phyloP scores from a whole-genome alignment of 2,888 invertebrate species.

The Cacoxenus indagator region DNA sequence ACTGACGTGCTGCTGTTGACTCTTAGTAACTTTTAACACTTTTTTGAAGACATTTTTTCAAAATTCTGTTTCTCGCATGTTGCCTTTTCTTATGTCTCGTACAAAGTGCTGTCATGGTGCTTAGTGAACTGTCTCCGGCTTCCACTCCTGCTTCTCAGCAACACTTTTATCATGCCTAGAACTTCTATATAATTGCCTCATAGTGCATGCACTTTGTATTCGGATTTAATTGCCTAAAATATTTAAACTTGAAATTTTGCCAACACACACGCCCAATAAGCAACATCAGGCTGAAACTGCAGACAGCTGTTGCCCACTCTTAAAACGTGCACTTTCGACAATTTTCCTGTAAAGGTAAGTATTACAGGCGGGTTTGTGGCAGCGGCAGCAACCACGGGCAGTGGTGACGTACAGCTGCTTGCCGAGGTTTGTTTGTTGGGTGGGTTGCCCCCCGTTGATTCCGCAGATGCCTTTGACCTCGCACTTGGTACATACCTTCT shows the following conservation, averaged over 20 bases:
- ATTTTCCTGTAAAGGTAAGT: constrained; percentile 3
- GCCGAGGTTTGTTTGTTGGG: not conserved
- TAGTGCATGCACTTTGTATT: constrained; percentile 8
- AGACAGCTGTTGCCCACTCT: not conserved
- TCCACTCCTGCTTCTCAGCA: not conserved
- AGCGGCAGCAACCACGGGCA: not conserved
- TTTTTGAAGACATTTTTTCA: not conserved
- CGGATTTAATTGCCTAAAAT: constrained; percentile 57
- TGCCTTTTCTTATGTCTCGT: not conserved
- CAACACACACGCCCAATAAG: not conserved
- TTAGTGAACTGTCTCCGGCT: not conserved
- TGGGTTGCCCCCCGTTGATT: not conserved
- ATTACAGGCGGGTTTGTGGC: not conserved
- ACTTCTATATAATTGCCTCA: not conserved
- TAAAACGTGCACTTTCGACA: not conserved
- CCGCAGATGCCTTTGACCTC: no score
- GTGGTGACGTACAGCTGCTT: not conserved
- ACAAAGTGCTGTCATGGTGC: constrained; percentile 4
- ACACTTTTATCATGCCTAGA: not conserved
- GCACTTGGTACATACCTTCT: no score
- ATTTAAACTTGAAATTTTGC: constrained; percentile 53
- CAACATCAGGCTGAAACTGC: not conserved
- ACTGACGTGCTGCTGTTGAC: not conserved
- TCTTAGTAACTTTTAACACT: constrained; percentile 19
- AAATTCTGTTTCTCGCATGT: not conserved